Evolutionary conservation across 2,113 vertebrate species (phyloP).

Genomic region (Mixornis gularis): DNA sequence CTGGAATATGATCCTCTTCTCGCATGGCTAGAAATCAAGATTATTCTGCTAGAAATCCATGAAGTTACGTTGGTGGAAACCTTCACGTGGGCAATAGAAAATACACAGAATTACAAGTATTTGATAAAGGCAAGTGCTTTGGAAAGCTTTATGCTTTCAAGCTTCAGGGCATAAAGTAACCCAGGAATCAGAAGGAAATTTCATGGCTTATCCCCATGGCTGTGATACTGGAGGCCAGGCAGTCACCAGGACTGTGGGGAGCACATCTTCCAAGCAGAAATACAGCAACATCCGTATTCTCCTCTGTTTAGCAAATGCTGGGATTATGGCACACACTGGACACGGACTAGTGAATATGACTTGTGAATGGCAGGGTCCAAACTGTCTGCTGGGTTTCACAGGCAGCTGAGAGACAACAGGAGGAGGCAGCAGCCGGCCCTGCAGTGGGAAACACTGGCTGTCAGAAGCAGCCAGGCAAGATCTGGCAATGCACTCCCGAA

Average conservation of each 20-base stretch:
- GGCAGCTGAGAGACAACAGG: neutral
- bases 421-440: neutral
- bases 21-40: conserved; percentile 24
- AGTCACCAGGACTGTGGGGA: neutral
- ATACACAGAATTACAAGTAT: neutral
- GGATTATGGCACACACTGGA: neutral
- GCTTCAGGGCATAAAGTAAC: conserved; percentile 6
- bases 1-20: neutral
- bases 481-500: neutral
- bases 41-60: neutral
- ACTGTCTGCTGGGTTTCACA: neutral
- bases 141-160: neutral
- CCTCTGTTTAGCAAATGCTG: neutral
- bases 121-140: conserved; percentile 42
- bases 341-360: neutral
- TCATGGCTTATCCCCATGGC: neutral
- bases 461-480: neutral
- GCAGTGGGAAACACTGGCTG: neutral
- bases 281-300: neutral
- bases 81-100: conserved; percentile 22
- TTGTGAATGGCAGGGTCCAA: neutral
- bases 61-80: conserved; percentile 1
- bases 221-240: neutral
- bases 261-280: neutral
- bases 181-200: neutral